Evolutionary conservation across 2,888 invertebrate genomes (phyloP).

Genomic region (Hyalella azteca): DNA sequence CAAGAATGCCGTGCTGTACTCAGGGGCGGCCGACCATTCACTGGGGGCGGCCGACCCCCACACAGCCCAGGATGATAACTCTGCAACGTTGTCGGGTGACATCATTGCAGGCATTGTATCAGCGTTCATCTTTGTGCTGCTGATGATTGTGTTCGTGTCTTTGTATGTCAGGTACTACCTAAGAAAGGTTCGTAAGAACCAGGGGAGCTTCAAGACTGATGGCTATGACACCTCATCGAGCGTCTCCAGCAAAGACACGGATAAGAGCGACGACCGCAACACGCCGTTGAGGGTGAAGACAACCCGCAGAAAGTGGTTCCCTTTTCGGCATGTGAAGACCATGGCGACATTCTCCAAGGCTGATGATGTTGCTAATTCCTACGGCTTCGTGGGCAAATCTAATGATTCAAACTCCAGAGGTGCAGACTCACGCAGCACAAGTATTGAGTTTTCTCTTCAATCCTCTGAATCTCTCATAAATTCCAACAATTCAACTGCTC

Average conservation of each 20-base stretch:
- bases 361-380: not conserved
- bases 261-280: conserved; percentile 28
- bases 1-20: not conserved
- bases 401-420: not conserved
- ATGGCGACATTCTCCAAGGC: not conserved
- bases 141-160: not conserved
- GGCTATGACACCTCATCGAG: conserved; percentile 18
- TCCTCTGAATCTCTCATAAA: not conserved
- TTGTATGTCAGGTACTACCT: conserved; percentile 1
- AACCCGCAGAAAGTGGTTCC: not conserved
- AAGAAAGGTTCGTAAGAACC: not conserved
- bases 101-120: conserved; percentile 10
- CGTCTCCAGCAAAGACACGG: conserved; percentile 28
- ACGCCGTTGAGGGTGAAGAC: not conserved
- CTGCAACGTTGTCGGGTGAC: not conserved
- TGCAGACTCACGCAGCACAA: not conserved
- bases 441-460: not conserved
- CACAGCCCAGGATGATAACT: not conserved
- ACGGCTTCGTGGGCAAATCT: conserved; percentile 6
- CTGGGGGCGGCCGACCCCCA: not conserved
- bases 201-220: conserved; percentile 15
- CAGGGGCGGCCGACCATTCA: not conserved
- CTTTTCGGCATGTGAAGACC: not conserved
- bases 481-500: not conserved
- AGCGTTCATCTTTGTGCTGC: not conserved